Conservation (phyloP, 2,113 vertebrate genomes). For the Chloropsis cyanopogon region DNA sequence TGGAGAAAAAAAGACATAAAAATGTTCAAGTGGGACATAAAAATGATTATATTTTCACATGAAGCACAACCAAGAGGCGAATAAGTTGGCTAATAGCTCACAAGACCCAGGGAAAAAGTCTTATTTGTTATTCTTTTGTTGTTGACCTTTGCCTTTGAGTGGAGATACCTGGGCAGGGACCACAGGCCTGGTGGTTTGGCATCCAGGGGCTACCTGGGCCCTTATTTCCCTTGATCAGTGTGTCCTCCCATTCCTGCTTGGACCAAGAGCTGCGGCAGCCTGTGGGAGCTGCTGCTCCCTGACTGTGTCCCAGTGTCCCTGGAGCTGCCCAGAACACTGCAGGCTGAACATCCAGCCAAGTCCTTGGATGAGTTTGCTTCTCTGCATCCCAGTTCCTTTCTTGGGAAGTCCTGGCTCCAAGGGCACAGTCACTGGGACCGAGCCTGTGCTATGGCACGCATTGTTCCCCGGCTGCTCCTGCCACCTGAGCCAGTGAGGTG, state of each 20-base stretch:
- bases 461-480: neutral
- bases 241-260: accelerated
- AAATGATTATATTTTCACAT: conserved; percentile 53
- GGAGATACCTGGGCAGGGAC: neutral
- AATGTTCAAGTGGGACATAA: conserved; percentile 68
- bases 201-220: neutral
- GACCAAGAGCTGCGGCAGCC: neutral
- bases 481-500: neutral
- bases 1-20: conserved; percentile 52
- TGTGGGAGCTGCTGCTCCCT: neutral
- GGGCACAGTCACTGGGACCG: accelerated
- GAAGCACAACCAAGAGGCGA: conserved; percentile 17
- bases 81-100: conserved; percentile 48
- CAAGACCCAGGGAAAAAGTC: neutral
- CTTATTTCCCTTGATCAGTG: neutral
- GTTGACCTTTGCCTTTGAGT: conserved; percentile 14
- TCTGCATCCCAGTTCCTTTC: neutral
- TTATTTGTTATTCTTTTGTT: neutral
- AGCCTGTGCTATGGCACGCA: accelerated
- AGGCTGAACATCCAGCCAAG: neutral
- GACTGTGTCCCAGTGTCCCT: neutral
- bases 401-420: neutral
- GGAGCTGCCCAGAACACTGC: neutral
- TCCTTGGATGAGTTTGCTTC: accelerated
- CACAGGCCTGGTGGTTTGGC: neutral